Conservation (phyloP, 2,113 vertebrate genomes). For the Fregetta grallaria region DNA sequence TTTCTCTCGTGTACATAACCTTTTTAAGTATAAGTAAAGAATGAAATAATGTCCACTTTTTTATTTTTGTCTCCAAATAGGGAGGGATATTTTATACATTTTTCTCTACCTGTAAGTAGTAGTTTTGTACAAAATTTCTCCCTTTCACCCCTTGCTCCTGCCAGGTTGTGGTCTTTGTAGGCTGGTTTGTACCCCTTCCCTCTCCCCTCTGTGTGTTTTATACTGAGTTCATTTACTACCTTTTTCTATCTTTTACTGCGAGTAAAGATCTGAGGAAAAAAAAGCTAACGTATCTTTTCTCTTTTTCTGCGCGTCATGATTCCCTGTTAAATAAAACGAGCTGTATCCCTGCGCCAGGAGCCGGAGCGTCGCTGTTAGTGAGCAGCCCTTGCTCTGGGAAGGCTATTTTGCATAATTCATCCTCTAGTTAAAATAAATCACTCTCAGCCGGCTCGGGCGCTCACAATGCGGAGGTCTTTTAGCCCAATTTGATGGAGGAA, state of each 20-base stretch:
- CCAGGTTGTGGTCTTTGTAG: background rate
- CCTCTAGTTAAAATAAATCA: background rate
- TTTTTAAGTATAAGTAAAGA: background rate
- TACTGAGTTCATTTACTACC: slow-evolving; percentile 10
- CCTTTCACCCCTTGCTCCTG: background rate
- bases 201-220: background rate
- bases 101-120: slow-evolving; percentile 33
- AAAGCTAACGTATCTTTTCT: background rate
- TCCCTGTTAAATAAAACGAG: background rate
- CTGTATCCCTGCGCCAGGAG: background rate
- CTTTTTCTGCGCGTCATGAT: background rate
- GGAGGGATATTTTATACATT: slow-evolving; percentile 33
- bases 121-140: slow-evolving; percentile 39
- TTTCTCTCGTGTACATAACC: background rate
- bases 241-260: slow-evolving; percentile 39
- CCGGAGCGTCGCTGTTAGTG: fast-evolving
- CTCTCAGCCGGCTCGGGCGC: background rate
- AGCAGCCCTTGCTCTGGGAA: too few relatives aligned
- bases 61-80: background rate
- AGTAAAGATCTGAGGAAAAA: background rate
- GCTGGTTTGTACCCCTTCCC: background rate
- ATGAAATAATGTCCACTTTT: background rate
- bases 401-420: background rate
- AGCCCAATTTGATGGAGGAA: background rate
- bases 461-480: fast-evolving